Conservation (phyloP, 1,140 invertebrate species). For the Lamellibrachia luymesi region DNA sequence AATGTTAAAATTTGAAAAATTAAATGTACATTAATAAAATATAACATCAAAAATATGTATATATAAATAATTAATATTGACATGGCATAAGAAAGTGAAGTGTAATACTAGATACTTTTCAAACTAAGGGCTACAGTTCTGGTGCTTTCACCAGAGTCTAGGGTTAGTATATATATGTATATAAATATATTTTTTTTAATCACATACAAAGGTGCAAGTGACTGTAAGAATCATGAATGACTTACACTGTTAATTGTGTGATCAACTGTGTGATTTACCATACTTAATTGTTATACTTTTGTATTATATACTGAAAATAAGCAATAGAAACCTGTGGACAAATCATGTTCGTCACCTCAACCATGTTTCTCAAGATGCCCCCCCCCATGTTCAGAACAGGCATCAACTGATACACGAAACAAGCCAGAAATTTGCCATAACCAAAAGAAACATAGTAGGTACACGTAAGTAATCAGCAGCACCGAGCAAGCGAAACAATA, state of each 20-base stretch:
- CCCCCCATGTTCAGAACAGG: not conserved
- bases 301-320: not conserved
- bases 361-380: not conserved
- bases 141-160: not conserved
- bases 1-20: not conserved
- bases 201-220: not conserved
- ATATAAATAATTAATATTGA: no score
- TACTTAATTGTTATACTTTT: not conserved
- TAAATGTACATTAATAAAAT: not conserved
- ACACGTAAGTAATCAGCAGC: not conserved
- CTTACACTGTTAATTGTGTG: not conserved
- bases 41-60: not conserved
- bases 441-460: not conserved
- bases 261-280: not conserved
- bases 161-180: not conserved
- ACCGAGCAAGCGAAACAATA: not conserved
- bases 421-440: constrained; percentile 1
- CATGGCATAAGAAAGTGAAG: no score
- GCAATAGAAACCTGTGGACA: not conserved
- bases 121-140: not conserved
- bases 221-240: not conserved
- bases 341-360: not conserved
- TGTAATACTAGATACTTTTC: not conserved
- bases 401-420: not conserved
- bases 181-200: no score